phyloP scores from a whole-genome alignment of 2,888 invertebrate genomes.

The Tanytarsus gracilentus region DNA sequence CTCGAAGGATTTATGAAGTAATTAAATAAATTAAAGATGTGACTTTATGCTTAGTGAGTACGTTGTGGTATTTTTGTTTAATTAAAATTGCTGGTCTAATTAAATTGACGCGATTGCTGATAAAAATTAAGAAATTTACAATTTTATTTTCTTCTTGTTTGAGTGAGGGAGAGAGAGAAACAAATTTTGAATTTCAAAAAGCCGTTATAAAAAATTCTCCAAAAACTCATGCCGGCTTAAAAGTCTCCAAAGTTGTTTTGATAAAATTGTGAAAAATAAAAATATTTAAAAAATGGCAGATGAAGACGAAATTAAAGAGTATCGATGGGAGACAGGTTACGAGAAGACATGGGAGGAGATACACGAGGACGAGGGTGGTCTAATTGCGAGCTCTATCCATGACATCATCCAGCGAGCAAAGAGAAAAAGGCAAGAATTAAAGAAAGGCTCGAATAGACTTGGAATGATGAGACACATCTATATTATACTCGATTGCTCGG shows the following conservation, averaged over 20 bases:
- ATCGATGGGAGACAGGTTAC: conserved; percentile 91
- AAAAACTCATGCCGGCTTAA: not conserved
- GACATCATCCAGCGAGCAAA: conserved; percentile 87
- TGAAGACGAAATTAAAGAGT: conserved; percentile 78
- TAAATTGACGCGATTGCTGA: not conserved
- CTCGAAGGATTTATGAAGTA: not conserved
- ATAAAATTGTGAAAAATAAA: not conserved
- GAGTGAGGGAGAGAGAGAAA: too few relatives aligned
- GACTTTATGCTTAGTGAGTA: not conserved
- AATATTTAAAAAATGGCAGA: conserved; percentile 42
- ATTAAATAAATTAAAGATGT: not conserved
- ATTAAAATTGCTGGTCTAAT: not conserved
- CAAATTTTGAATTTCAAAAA: too few relatives aligned
- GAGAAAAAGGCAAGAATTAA: conserved; percentile 62
- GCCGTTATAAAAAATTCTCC: not conserved
- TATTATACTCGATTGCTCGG: conserved; percentile 85
- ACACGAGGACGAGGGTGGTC: conserved; percentile 49
- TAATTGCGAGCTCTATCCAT: conserved; percentile 80
- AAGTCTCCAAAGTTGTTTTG: not conserved
- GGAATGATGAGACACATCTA: conserved; percentile 98
- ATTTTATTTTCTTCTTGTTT: not conserved
- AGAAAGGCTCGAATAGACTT: conserved; percentile 69
- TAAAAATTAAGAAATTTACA: not conserved
- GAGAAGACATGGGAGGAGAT: conserved; percentile 78
- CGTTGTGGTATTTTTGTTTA: not conserved